A percentile compares a stretch with the other conserved stretches of the same genome.
Conservation (phyloP, 2,888 invertebrate genomes). For the Eulithis prunata region DNA sequence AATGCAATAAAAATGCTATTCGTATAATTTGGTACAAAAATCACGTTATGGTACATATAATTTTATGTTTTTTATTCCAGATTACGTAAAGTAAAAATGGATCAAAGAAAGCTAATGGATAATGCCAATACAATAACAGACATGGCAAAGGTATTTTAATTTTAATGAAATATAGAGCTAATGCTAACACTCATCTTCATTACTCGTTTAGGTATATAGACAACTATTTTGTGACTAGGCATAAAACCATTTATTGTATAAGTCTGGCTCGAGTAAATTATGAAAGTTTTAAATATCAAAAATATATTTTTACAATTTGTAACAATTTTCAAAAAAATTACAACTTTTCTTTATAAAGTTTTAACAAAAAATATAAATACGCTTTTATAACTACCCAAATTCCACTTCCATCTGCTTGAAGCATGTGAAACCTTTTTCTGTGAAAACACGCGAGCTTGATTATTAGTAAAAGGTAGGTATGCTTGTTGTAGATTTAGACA, state of each 20-base stretch:
- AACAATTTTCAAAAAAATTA: no score
- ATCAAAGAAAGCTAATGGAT: conserved; percentile 99
- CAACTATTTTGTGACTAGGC: not conserved
- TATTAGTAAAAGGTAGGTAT: conserved; percentile 35
- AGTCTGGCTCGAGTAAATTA: not conserved
- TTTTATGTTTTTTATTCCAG: conserved; percentile 80
- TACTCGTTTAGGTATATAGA: conserved; percentile 62
- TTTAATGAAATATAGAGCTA: conserved; percentile 42
- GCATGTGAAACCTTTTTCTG: conserved; percentile 46
- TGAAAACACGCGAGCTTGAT: conserved; percentile 40
- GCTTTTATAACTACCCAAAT: not conserved
- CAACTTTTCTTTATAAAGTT: no score
- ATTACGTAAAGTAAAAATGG: conserved; percentile 99
- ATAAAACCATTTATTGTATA: not conserved
- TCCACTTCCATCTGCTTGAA: conserved; percentile 54
- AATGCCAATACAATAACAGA: conserved; percentile 99
- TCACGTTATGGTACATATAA: no score
- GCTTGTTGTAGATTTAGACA: conserved; percentile 11
- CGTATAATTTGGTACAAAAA: no score
- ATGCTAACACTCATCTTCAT: conserved; percentile 72
- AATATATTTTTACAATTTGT: no score
- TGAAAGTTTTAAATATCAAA: no score
- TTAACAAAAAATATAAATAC: not conserved
- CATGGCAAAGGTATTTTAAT: conserved; percentile 97
- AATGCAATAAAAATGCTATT: no score